These are phyloP conservation scores for Equus quagga DNA, from an alignment of 2,113 vertebrate species.

Conservation along the genomic window DNA sequence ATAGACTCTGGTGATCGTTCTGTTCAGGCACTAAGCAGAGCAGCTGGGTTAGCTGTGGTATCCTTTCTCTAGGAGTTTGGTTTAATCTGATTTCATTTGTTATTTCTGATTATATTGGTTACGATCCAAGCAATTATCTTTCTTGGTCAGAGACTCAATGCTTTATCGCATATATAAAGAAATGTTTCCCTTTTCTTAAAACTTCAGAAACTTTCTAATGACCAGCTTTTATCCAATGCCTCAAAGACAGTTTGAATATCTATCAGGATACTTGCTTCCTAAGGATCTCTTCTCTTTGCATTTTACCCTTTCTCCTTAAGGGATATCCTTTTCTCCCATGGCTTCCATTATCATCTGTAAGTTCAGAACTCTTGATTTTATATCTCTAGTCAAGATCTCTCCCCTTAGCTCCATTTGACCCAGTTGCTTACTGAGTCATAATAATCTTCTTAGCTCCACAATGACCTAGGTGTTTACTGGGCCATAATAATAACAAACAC, in stretches of 20 bases:
- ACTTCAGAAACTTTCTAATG: background rate
- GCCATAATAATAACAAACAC: constrained; percentile 26
- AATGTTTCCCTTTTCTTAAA: background rate
- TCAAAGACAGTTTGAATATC: background rate
- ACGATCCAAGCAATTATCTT: background rate
- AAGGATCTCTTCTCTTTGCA: background rate
- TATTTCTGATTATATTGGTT: background rate
- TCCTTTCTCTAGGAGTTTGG: background rate
- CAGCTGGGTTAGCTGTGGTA: background rate
- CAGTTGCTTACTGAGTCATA: constrained; percentile 69
- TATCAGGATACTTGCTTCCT: background rate
- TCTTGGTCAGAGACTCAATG: background rate
- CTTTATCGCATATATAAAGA: background rate
- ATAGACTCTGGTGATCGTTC: background rate
- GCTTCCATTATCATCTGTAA: background rate
- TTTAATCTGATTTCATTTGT: background rate
- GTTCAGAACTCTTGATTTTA: background rate
- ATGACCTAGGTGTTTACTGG: constrained; percentile 63
- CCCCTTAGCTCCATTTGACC: constrained; percentile 59
- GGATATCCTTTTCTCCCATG: background rate
- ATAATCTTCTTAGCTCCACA: constrained; percentile 54
- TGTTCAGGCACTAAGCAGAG: background rate
- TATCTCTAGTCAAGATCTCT: background rate
- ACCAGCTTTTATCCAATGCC: background rate
- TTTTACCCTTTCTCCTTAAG: background rate